Conservation (phyloP, 2,888 invertebrate species). For the Morinoia aosen region DNA sequence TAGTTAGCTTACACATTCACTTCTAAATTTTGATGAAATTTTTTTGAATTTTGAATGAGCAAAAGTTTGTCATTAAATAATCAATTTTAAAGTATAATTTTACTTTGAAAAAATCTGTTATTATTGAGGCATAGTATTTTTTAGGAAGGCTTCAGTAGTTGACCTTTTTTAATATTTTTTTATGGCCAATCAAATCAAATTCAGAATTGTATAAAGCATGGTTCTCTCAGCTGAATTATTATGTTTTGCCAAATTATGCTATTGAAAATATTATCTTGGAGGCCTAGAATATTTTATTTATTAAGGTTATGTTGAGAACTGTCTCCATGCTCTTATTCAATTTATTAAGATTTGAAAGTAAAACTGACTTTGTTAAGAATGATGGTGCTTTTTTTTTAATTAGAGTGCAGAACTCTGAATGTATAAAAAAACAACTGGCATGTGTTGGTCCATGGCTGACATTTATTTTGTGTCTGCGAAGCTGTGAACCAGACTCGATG, state of each 20-base stretch:
- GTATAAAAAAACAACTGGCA: neutral
- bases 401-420: neutral
- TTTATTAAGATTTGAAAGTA: neutral
- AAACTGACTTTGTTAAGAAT: neutral
- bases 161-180: too few relatives aligned
- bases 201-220: neutral
- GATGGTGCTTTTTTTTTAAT: neutral
- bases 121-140: too few relatives aligned
- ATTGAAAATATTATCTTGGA: neutral
- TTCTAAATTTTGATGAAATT: too few relatives aligned
- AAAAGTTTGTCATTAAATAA: too few relatives aligned
- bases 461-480: neutral
- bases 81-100: too few relatives aligned
- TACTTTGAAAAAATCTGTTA: too few relatives aligned
- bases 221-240: neutral
- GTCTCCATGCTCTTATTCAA: neutral
- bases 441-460: neutral
- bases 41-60: too few relatives aligned
- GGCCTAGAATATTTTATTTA: too few relatives aligned
- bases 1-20: too few relatives aligned
- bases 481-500: neutral
- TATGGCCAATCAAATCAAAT: neutral
- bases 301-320: neutral
- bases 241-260: neutral
- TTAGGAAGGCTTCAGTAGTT: too few relatives aligned